Conservation (phyloP, 1,140 invertebrate species). For the Macrocentrus cingulum region DNA sequence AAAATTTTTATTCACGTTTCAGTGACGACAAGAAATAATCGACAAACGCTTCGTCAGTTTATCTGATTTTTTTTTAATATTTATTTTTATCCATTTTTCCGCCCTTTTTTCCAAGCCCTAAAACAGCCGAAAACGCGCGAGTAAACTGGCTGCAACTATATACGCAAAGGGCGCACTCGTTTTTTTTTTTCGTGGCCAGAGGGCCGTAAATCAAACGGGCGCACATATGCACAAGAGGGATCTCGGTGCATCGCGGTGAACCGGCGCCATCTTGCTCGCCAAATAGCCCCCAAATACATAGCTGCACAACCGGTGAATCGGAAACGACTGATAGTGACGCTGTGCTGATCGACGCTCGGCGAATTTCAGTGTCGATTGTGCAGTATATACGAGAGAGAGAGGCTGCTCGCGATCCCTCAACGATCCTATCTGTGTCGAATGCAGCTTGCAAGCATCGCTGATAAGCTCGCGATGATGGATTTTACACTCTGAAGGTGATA, state of each 20-base stretch:
- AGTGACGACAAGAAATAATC: slow-evolving; percentile 14
- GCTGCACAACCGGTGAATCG: slow-evolving; percentile 27
- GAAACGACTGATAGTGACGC: slow-evolving; percentile 34
- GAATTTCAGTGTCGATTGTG: background rate
- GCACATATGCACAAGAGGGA: slow-evolving; percentile 45
- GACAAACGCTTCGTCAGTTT: no score
- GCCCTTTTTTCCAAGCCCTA: slow-evolving; percentile 12
- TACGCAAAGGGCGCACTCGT: background rate
- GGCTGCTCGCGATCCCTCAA: background rate
- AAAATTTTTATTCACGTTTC: background rate
- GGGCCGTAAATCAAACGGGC: slow-evolving; percentile 22
- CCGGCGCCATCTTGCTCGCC: slow-evolving; percentile 31
- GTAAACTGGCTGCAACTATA: background rate
- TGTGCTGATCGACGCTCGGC: slow-evolving; percentile 27
- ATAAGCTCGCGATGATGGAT: background rate
- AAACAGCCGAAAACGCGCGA: slow-evolving; percentile 14
- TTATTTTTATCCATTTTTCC: background rate
- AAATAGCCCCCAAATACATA: background rate
- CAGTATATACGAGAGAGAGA: no score
- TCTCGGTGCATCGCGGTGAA: slow-evolving; percentile 19
- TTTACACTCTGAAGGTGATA: no score
- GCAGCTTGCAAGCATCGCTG: background rate
- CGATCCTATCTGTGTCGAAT: slow-evolving; percentile 11
- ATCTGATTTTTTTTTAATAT: background rate
- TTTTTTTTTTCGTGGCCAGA: slow-evolving; percentile 3